Conservation (phyloP, 35 echinoderm and acorn worm species). For the Ptychodera flava region DNA sequence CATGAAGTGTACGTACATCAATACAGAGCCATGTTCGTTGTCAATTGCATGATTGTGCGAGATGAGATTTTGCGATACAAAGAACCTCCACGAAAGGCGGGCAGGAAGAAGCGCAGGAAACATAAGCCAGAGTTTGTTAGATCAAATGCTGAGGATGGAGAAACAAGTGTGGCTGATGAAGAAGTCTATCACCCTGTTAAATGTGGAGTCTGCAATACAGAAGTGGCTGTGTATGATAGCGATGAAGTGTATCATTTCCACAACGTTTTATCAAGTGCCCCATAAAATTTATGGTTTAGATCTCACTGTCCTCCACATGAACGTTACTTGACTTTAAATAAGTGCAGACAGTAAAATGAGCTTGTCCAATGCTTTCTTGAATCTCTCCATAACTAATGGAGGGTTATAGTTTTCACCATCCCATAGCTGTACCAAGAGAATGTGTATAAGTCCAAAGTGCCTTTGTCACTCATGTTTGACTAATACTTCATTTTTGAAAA, state of each 20-base stretch:
- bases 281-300: too few relatives aligned
- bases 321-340: not conserved
- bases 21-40: conserved; percentile 87
- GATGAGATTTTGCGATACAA: conserved; percentile 58
- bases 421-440: too few relatives aligned
- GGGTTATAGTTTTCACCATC: too few relatives aligned
- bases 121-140: conserved; percentile 17
- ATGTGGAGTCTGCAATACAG: conserved; percentile 83
- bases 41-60: conserved; percentile 77
- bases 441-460: too few relatives aligned
- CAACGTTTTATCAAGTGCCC: conserved; percentile 69
- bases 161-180: conserved; percentile 6
- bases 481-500: too few relatives aligned
- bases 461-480: too few relatives aligned
- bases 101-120: conserved; percentile 40
- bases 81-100: not conserved
- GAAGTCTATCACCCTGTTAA: conserved; percentile 76
- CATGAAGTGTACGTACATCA: conserved; percentile 91
- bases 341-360: too few relatives aligned
- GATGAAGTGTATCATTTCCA: conserved; percentile 95
- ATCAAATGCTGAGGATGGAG: not conserved
- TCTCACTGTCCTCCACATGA: too few relatives aligned
- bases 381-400: too few relatives aligned
- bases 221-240: conserved; percentile 84
- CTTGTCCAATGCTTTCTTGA: too few relatives aligned